Evolutionary conservation across 2,113 vertebrate species (phyloP), one percentile per base, ranked within the genome.

Genomic region (Odocoileus virginianus): DNA sequence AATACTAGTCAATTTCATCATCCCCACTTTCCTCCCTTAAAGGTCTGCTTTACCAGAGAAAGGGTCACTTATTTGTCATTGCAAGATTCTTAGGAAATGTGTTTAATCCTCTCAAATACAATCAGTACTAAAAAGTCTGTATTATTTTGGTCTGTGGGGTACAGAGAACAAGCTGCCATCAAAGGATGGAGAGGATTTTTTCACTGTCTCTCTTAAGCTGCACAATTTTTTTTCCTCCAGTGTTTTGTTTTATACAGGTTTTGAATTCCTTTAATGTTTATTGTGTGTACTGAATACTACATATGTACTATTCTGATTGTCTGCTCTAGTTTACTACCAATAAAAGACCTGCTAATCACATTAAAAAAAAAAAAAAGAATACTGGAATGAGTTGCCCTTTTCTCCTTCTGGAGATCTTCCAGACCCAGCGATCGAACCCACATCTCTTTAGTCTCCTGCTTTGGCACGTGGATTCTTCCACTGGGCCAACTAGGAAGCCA

Each of bases 261-360:
- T 98, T 99, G 95, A 98, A 98, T 99, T 99, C 98, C 98, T 97
- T 98, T 98, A 97, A 98, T 98, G 98, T 99, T 98, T 98, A 98
- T 97, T 99, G 98, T 99, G 98, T 99, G 98, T 99, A 98, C 98
- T 99, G 98, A 98, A 98, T 98, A 97, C 98, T 99, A 97, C 99
- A 97, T 98, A 98, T 99, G 98, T 99, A 99, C 98, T 98, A 98
- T 98, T 99, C 98, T 99, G 99, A 98, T 99, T 99, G 98, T 99
- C 99, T 99, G 98, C 98, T 99, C 98, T 99, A 99, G 99, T 98
- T 99, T 99, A 99, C 98, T 99, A 98, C 98, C 98, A 98, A 99
- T 99, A 99, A 99, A 98, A 99, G 97, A 98, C 98, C 98, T 97
- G 98, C 99, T 99, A 98, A 98, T 99, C 98, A 98, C 97, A 98